These are phyloP conservation scores for Sebastes trivittatus DNA, from an alignment of 2,797 vertebrate species.

Conservation along the genomic window DNA sequence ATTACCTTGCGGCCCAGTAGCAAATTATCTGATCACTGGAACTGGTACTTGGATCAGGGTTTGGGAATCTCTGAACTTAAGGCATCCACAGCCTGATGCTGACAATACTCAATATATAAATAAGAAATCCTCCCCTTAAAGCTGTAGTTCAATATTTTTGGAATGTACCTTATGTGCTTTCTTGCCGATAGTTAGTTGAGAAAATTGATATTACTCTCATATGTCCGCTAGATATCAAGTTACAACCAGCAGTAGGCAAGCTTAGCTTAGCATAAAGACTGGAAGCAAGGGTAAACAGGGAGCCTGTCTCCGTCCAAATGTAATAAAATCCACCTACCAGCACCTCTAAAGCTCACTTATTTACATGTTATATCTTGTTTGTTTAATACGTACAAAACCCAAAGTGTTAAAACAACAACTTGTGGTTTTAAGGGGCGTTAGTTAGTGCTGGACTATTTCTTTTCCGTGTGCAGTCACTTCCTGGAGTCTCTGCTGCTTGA, in stretches of 20 bases:
- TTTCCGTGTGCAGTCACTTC: too few relatives aligned
- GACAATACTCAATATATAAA: neutral
- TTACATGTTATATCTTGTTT: neutral
- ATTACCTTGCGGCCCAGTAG: neutral
- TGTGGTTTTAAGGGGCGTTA: neutral
- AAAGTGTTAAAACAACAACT: neutral
- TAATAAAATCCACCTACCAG: too few relatives aligned
- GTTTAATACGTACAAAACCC: too few relatives aligned
- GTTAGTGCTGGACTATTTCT: too few relatives aligned
- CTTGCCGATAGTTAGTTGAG: too few relatives aligned
- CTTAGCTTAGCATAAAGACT: too few relatives aligned
- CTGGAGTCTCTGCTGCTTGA: too few relatives aligned
- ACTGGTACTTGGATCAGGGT: rapidly evolving
- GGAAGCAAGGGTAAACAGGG: too few relatives aligned
- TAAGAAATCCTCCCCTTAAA: neutral
- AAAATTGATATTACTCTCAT: too few relatives aligned
- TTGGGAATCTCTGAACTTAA: neutral
- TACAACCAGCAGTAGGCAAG: too few relatives aligned
- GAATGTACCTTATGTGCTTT: neutral
- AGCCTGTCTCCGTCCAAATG: too few relatives aligned
- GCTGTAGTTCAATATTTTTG: neutral
- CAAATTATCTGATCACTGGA: neutral
- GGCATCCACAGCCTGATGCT: neutral
- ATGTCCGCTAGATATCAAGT: too few relatives aligned
- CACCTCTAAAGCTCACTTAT: neutral